A percentile compares a stretch with the other conserved stretches of the same genome.
These are phyloP conservation scores for Tridacna crocea DNA, from an alignment of 2,888 invertebrate species.

Conservation along the genomic window DNA sequence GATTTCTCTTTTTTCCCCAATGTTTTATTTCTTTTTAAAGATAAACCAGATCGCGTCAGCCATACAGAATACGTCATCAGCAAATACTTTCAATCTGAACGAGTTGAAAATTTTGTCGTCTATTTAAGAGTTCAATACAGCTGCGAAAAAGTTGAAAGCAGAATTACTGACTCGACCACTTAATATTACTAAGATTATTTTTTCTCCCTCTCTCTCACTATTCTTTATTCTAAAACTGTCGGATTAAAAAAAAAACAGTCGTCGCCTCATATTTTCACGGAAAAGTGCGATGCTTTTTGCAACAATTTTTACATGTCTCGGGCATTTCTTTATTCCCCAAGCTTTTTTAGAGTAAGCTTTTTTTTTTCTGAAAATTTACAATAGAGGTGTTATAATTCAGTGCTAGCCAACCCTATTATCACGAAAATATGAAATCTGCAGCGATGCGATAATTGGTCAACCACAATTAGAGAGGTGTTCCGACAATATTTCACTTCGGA, in stretches of 20 bases:
- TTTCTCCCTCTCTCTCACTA: background rate
- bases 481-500: slow-evolving; percentile 22
- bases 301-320: slow-evolving; percentile 15
- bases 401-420: slow-evolving; percentile 20
- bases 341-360: background rate
- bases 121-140: too few relatives aligned
- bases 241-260: background rate
- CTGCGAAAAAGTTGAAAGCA: too few relatives aligned
- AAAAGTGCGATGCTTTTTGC: slow-evolving; percentile 2
- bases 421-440: slow-evolving; percentile 21
- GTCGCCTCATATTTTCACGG: background rate
- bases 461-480: slow-evolving; percentile 8
- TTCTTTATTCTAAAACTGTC: background rate
- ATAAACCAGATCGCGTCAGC: too few relatives aligned
- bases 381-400: slow-evolving; percentile 17
- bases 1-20: background rate
- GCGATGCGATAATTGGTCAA: slow-evolving; percentile 13
- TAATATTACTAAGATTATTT: too few relatives aligned
- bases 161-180: too few relatives aligned
- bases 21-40: background rate
- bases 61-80: too few relatives aligned
- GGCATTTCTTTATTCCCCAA: background rate
- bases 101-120: too few relatives aligned
- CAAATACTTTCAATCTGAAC: too few relatives aligned
- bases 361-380: background rate